Evolutionary conservation across 2,113 vertebrate species (phyloP), one percentile per base, ranked within the genome.

Genomic region (Pipra filicauda): DNA sequence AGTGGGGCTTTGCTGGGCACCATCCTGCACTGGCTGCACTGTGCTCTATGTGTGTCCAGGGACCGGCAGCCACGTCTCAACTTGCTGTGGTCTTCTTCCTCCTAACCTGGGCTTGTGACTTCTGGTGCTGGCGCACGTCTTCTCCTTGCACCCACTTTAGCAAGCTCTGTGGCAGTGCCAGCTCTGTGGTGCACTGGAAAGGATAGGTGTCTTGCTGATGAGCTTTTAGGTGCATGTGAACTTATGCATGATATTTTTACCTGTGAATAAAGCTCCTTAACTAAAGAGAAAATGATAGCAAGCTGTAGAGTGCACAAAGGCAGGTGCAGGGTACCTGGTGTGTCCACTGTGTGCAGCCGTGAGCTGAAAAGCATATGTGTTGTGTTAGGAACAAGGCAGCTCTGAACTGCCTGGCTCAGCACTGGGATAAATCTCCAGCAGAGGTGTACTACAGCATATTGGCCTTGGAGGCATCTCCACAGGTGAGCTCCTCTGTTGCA

Each of bases 91-190:
- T 62, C 37, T 74, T 88, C 9, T 2, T 16, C 22, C 26, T 79
- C 33, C 41, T n/a, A 61, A 0, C 16, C 28, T 21, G 37, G 41
- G 33, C 28, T 79, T 8, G 37, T 52, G 52, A 26, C 41, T 91
- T 37, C 33, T 80, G 55, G 26, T 57, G 41, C 13, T 0, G 0
- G 20, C 0, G 0, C 62, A 72, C 39, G 4, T 24, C 75, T 76
- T 48, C 52, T 86, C 27, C 64, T 43, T 39, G 26, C 31, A 61
- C 31, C 26, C 41, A 26, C 44, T n/a, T 24, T 37, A 37, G 58
- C 49, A 31, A 8, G 27, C 37, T 39, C 65, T 52, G n/a, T 1
- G 10, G 43, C 52, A 71, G 41, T 35, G 43, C 39, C 64, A 54
- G 41, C 86, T 49, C 51, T n/a, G 52, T 11, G 35, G 13, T 44